Conservation (phyloP, 2,113 vertebrate genomes). For the Ranitomeya imitator region DNA sequence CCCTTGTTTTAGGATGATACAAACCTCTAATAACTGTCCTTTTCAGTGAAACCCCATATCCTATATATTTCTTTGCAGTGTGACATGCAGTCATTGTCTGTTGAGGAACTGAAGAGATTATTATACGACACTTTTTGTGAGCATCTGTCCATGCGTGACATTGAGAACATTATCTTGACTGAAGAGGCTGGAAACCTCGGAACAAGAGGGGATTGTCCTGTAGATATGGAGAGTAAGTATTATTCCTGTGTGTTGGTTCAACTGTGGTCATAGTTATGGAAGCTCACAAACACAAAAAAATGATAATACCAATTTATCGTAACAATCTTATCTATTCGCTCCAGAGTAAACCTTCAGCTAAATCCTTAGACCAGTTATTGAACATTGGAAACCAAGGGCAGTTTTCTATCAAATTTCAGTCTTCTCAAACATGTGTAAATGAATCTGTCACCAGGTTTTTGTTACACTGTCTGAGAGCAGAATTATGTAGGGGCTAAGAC, state of each 20-base stretch:
- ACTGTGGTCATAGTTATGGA: background rate
- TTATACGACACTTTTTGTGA: constrained; percentile 98
- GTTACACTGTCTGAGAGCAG: no score
- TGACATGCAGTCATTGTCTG: constrained; percentile 97
- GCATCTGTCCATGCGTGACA: constrained; percentile 98
- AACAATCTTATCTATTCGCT: background rate
- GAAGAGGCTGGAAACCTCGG: constrained; percentile 96
- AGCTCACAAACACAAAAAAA: background rate
- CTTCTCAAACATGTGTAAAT: background rate
- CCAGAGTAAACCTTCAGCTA: background rate
- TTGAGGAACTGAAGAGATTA: constrained; percentile 95
- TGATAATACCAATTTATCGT: background rate
- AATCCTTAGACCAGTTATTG: background rate
- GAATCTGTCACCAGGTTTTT: no score
- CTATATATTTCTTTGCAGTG: constrained; percentile 72
- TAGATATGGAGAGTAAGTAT: constrained; percentile 95
- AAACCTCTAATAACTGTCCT: background rate
- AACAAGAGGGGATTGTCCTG: constrained; percentile 87
- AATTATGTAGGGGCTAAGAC: no score
- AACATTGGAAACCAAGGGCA: background rate
- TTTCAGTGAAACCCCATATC: constrained; percentile 17
- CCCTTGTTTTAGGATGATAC: background rate
- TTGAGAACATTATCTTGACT: constrained; percentile 98
- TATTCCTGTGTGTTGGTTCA: background rate
- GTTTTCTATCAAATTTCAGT: background rate